Percentiles rank a stretch among this genome's conserved stretches.
These are phyloP conservation scores for Sturnus vulgaris DNA, from an alignment of 2,113 vertebrate species.

Conservation along the genomic window DNA sequence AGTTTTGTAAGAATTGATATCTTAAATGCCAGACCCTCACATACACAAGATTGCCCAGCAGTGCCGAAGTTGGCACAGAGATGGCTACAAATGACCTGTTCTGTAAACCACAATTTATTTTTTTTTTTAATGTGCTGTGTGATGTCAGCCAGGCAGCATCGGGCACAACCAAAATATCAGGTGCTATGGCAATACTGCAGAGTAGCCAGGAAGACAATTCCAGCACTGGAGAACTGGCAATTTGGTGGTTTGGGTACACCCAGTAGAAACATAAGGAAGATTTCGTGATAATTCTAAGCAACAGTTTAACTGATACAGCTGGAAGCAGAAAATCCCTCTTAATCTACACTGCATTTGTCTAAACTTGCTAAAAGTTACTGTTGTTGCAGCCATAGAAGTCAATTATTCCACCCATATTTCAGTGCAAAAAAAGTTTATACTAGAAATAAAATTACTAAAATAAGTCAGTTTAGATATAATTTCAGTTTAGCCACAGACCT, in stretches of 20 bases:
- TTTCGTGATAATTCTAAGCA: background rate
- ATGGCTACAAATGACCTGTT: background rate
- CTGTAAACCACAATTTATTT: background rate
- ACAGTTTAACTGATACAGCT: background rate
- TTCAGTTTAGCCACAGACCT: background rate
- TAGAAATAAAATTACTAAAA: conserved; percentile 4
- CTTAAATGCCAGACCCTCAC: background rate
- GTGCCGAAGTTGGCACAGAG: background rate
- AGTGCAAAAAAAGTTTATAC: background rate
- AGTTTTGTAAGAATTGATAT: background rate
- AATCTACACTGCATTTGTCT: background rate
- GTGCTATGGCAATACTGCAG: background rate
- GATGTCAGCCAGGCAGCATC: background rate
- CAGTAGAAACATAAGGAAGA: background rate
- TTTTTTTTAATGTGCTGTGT: background rate
- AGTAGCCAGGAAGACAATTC: background rate
- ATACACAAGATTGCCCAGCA: background rate
- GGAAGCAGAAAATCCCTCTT: background rate
- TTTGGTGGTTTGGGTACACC: background rate
- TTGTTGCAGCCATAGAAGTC: background rate
- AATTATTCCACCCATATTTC: background rate
- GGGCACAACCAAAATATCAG: background rate
- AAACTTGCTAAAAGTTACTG: background rate
- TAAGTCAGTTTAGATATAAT: background rate
- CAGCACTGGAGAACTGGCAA: background rate